Base-by-base conservation (phyloP, 2,113 vertebrate species). In the Opisthocomus hoazin region DNA sequence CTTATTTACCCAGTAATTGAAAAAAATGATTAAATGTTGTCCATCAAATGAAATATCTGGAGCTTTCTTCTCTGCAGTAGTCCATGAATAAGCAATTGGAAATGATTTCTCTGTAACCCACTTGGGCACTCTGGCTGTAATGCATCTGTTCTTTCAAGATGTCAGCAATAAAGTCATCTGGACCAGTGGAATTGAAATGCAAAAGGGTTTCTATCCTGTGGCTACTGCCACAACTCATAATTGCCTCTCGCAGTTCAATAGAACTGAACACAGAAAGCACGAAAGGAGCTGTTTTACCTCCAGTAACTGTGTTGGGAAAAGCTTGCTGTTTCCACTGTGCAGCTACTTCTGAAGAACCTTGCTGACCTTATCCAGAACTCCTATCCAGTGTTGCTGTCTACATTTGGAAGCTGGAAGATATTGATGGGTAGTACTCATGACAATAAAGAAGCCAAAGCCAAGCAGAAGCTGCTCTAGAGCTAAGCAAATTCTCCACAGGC, bases 391-490 rank as follows among this genome's bases (percentile, higher is more conserved):
- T 2, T 68, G 34, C 63, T 23, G 68, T 82, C 69, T 34, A 7
- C 26, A 10, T 26, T 19, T 66, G 37, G 45, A 76, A 76, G 29
- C 53, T 68, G 29, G 14, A 73, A 53, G 39, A 2, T 34, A 32
- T 16, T 17, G 6, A n/a, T 14, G 66, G 32, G 5, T 9, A 10
- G 11, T 10, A 36, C 4, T 46, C 2, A 11, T 0, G 1, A 4
- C 7, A 51, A 6, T 2, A 36, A 54, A 70, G 51, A 69, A 43
- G 29, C 32, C 30, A 82, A 71, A 89, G 6, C 9, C 37, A 58
- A 45, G 65, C 0, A 65, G 58, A 26, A 29, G 43, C 30, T 74
- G 48, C 39, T 66, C 19, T 34, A 39, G n/a, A 79, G 34, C 22
- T 15, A 20, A 81, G 9, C 6, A 16, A 37, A 43, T 1, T 29